Conservation (phyloP, 1,140 invertebrate genomes). For the Chrysoperla carnea region DNA sequence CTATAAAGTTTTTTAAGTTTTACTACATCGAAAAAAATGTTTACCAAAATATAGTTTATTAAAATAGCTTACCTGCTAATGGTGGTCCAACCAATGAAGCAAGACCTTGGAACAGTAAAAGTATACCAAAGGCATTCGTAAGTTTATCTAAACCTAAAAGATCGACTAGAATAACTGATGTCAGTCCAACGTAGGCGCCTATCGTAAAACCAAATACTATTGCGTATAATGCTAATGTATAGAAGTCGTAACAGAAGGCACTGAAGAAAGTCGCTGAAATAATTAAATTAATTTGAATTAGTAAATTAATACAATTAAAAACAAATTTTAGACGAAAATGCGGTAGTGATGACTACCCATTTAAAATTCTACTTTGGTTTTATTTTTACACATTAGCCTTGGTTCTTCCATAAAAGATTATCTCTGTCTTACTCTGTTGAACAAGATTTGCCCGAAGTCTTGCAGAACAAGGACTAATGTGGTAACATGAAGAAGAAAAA, state of each 20-base stretch:
- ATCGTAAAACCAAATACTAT: conserved; percentile 72
- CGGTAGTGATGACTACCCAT: conserved; percentile 2
- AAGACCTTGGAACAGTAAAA: conserved; percentile 81
- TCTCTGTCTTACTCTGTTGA: no score
- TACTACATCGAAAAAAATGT: no score
- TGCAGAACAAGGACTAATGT: no score
- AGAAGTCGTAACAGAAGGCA: conserved; percentile 49
- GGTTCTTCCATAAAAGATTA: no score
- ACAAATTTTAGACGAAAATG: no score
- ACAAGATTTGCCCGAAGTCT: no score
- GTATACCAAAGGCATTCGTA: conserved; percentile 84
- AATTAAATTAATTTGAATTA: conserved; percentile 11
- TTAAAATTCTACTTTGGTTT: background rate
- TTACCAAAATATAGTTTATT: background rate
- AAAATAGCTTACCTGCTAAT: conserved; percentile 49
- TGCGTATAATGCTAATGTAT: conserved; percentile 56
- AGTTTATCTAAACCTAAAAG: conserved; percentile 70
- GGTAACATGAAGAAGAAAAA: no score
- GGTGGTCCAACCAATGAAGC: conserved; percentile 79
- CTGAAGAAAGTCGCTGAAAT: conserved; percentile 62
- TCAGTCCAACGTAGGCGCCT: conserved; percentile 84
- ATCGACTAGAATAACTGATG: conserved; percentile 78
- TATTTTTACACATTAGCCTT: no score
- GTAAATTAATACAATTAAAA: no score
- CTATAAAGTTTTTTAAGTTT: no score